Conservation (phyloP, 1,140 invertebrate species). For the Drosophila repleta region DNA sequence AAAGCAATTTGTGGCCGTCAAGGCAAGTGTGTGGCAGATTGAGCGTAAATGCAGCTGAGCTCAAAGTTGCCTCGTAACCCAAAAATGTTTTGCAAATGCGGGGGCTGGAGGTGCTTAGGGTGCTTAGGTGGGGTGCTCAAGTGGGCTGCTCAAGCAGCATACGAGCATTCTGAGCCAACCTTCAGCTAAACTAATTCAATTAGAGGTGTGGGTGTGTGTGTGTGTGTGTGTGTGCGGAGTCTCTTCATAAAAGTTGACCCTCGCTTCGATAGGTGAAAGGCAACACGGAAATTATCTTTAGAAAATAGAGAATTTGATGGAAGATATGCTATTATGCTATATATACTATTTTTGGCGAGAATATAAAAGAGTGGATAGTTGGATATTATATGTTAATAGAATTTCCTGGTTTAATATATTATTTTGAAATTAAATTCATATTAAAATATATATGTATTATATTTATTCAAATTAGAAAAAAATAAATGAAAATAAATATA, state of each 20-base stretch:
- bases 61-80: slow-evolving; percentile 45
- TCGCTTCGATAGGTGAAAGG: background rate
- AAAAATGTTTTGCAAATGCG: slow-evolving; percentile 30
- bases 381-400: too few species aligned
- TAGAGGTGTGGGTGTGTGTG: background rate
- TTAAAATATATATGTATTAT: too few species aligned
- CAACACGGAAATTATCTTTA: too few species aligned
- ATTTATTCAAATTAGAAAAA: too few species aligned
- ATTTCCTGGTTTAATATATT: too few species aligned
- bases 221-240: background rate
- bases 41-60: slow-evolving; percentile 67
- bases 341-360: too few species aligned
- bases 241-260: background rate
- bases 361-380: too few species aligned
- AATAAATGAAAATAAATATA: too few species aligned
- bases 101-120: too few species aligned
- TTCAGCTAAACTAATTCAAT: slow-evolving; percentile 14
- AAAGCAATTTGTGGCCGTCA: slow-evolving; percentile 77
- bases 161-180: slow-evolving; percentile 41
- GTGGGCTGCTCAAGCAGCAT: slow-evolving; percentile 38
- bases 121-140: background rate
- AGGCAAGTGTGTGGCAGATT: slow-evolving; percentile 69
- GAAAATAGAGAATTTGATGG: too few species aligned
- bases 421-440: too few species aligned
- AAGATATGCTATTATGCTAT: too few species aligned